These are phyloP conservation scores for Sander vitreus DNA, from an alignment of 2,113 vertebrate species.

Conservation along the genomic window DNA sequence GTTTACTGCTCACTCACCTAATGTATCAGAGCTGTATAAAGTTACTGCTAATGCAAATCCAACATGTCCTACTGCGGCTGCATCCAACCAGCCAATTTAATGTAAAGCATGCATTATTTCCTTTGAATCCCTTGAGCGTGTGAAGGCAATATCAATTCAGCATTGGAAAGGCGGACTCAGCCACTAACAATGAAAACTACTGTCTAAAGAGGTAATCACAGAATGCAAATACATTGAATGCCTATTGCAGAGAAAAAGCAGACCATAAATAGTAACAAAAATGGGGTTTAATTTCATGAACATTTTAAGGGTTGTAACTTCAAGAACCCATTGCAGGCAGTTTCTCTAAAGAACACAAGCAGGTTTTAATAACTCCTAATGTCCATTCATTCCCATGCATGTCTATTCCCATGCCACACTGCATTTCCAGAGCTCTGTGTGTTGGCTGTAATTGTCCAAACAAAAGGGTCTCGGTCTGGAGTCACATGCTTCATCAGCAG, in stretches of 20 bases:
- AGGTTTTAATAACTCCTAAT: slow-evolving; percentile 45
- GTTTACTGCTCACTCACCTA: background rate
- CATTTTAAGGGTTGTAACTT: background rate
- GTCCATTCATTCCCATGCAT: slow-evolving; percentile 59
- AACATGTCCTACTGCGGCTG: background rate
- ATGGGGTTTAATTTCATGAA: background rate
- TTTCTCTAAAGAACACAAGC: background rate
- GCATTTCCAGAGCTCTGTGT: slow-evolving; percentile 59
- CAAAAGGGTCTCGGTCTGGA: slow-evolving; percentile 73
- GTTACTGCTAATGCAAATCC: background rate
- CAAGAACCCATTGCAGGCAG: background rate
- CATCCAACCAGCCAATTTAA: background rate
- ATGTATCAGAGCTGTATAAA: slow-evolving; percentile 6
- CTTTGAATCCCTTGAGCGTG: background rate
- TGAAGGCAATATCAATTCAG: slow-evolving; percentile 3
- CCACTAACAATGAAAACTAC: slow-evolving; percentile 6
- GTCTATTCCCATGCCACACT: slow-evolving; percentile 50
- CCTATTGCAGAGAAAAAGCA: background rate
- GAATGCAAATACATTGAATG: background rate
- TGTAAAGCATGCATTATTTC: slow-evolving; percentile 13
- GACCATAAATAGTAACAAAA: background rate
- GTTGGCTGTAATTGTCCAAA: slow-evolving; percentile 70
- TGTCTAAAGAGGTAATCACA: background rate
- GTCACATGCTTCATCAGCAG: slow-evolving; percentile 77
- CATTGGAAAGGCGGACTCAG: background rate